Conservation (phyloP, 2,797 vertebrate species). For the Tangara arthus region DNA sequence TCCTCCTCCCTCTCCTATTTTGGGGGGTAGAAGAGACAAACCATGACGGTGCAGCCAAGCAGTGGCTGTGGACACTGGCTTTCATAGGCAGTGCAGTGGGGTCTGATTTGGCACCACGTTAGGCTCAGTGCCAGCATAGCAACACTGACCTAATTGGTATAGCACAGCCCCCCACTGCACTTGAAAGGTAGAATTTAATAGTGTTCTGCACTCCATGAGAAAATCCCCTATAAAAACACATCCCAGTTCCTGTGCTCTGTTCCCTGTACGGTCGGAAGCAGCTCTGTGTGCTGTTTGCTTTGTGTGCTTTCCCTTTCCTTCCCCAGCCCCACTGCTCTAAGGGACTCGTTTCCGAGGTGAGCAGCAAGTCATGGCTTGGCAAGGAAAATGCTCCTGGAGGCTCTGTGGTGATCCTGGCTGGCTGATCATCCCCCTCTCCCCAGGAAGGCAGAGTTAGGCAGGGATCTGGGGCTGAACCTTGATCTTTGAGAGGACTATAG, state of each 20-base stretch:
- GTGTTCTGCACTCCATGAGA: fast-evolving
- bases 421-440: not conserved
- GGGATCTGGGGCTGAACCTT: not conserved
- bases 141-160: not conserved
- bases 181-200: not conserved
- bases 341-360: not conserved
- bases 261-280: fast-evolving
- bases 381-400: not conserved
- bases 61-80: not conserved
- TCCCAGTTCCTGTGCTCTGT: fast-evolving
- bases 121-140: not conserved
- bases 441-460: not conserved
- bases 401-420: not conserved
- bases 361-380: not conserved
- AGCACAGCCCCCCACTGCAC: not conserved
- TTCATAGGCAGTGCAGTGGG: not conserved
- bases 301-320: not conserved
- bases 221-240: fast-evolving
- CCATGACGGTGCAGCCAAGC: fast-evolving
- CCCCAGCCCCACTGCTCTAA: not conserved
- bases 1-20: fast-evolving
- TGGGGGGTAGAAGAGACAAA: fast-evolving
- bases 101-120: not conserved
- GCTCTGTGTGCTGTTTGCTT: not conserved
- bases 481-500: not conserved